Evolutionary conservation across 2,797 vertebrate species (phyloP).

Genomic region (Fistularia commersonii): DNA sequence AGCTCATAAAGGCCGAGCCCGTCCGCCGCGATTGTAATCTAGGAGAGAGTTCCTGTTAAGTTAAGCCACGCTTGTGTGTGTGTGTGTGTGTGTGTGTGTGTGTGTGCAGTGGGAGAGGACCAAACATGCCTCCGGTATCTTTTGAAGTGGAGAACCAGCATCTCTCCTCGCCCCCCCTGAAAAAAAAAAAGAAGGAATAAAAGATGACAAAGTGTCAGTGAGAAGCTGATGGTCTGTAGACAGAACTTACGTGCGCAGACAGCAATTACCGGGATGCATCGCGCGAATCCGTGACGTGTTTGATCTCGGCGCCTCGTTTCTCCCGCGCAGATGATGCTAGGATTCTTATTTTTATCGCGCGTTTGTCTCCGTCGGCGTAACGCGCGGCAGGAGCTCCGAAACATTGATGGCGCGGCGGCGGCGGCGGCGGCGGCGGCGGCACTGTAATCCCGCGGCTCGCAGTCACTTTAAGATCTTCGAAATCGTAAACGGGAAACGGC

Average conservation of each 20-base stretch:
- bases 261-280: slow-evolving; percentile 68
- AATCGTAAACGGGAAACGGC: no score
- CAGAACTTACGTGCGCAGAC: slow-evolving; percentile 66
- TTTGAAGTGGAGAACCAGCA: slow-evolving; percentile 70
- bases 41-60: slow-evolving; percentile 74
- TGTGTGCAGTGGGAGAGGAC: no score
- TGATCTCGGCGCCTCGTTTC: slow-evolving; percentile 60
- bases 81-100: no score
- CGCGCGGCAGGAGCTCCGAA: no score
- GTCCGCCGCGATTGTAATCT: slow-evolving; percentile 71
- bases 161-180: no score
- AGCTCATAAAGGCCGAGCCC: slow-evolving; percentile 52
- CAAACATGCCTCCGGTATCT: slow-evolving; percentile 50
- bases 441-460: no score
- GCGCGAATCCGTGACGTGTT: slow-evolving; percentile 58
- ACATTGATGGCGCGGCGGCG: no score
- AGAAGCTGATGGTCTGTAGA: slow-evolving; percentile 67
- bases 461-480: no score
- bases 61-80: slow-evolving; percentile 51
- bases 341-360: slow-evolving; percentile 38
- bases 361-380: slow-evolving; percentile 46
- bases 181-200: slow-evolving; percentile 69
- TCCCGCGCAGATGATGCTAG: slow-evolving; percentile 45
- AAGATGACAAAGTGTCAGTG: slow-evolving; percentile 71
- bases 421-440: no score